Percentiles rank a stretch among this genome's conserved stretches.
Evolutionary conservation across 37 sponge, comb jelly and placozoan genomes (phyloP).

Genomic region (Spongia lamella): DNA sequence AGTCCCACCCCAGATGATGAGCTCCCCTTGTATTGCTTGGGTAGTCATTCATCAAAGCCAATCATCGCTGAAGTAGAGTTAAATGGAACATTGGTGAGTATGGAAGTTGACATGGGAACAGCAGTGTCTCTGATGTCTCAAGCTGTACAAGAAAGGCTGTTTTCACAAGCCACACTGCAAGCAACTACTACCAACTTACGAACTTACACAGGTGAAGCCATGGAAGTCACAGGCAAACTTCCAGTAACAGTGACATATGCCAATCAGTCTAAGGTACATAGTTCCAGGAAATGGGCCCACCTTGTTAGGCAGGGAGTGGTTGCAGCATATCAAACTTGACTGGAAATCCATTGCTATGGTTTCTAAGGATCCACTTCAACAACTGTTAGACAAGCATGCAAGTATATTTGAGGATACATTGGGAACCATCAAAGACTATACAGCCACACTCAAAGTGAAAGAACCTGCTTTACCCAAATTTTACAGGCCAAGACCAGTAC

Average conservation of each 20-base stretch:
- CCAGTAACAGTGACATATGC: neutral
- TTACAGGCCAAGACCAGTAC: constrained; percentile 11
- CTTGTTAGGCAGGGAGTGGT: constrained; percentile 2
- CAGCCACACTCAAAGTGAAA: neutral
- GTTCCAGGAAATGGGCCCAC: neutral
- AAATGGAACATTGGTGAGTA: neutral
- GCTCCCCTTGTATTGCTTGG: neutral
- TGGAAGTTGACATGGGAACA: neutral
- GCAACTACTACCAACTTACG: neutral
- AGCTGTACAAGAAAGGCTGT: neutral
- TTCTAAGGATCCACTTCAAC: neutral
- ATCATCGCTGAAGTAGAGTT: neutral
- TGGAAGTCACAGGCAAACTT: neutral
- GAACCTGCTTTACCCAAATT: neutral
- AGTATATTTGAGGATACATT: constrained; percentile 1
- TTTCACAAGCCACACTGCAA: neutral
- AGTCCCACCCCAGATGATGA: too few relatives aligned
- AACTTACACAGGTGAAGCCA: neutral
- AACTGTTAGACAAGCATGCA: too few relatives aligned
- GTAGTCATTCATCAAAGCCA: neutral
- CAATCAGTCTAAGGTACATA: too few relatives aligned
- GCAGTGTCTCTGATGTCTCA: neutral
- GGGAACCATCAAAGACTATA: neutral
- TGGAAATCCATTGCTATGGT: neutral
- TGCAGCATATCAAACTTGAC: neutral